These are phyloP conservation scores for Tonatia bakeri DNA, from an alignment of 2,113 vertebrate species.

Conservation along the genomic window DNA sequence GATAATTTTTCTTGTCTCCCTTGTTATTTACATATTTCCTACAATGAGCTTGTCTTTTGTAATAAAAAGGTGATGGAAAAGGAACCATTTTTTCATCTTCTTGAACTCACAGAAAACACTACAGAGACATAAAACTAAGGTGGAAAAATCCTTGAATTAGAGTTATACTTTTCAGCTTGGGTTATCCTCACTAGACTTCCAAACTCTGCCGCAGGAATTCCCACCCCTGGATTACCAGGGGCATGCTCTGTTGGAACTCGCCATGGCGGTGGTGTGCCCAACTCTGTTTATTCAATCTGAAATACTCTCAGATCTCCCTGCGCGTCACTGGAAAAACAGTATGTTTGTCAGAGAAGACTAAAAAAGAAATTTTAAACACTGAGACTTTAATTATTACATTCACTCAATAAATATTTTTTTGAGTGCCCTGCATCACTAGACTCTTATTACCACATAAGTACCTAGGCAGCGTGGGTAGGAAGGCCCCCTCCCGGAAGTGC, in stretches of 20 bases:
- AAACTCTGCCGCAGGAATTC: not conserved
- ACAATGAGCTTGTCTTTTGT: not conserved
- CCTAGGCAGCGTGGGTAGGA: not conserved
- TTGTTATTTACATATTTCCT: not conserved
- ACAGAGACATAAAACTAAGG: not conserved
- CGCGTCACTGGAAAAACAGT: not conserved
- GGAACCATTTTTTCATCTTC: not conserved
- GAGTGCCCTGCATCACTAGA: not conserved
- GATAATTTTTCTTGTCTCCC: not conserved
- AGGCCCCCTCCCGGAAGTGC: not conserved
- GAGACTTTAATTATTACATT: not conserved
- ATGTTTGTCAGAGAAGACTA: not conserved
- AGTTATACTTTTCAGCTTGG: conserved; percentile 15
- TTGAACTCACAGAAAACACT: not conserved
- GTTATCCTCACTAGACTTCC: not conserved
- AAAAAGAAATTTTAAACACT: not conserved
- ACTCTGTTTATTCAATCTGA: not conserved
- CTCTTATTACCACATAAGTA: not conserved
- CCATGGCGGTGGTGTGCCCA: not conserved
- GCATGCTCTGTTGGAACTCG: not conserved
- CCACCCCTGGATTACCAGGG: not conserved
- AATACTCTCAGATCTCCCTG: not conserved
- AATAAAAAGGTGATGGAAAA: not conserved
- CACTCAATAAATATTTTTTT: not conserved
- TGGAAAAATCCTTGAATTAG: not conserved